Base-by-base conservation (phyloP, 2,113 vertebrate species). In the Melanostigma gelatinosum region DNA sequence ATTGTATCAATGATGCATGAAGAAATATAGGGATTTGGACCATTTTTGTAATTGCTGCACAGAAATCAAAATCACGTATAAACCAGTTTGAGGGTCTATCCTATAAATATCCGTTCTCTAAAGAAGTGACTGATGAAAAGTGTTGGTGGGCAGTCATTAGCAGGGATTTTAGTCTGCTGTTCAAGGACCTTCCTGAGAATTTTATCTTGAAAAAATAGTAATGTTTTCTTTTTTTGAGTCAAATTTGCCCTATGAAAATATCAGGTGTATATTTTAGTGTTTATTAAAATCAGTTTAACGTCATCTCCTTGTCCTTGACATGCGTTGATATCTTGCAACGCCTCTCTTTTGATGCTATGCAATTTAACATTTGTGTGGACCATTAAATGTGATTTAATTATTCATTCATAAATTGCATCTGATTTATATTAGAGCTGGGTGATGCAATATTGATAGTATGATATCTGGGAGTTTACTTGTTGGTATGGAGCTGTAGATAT, bases 211-310 rank as follows among this genome's bases (percentile, higher is more conserved):
- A 52, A 20, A 77, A 61, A 29, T 75, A 1, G 1, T 22, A 34
- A 18, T 66, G 6, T 42, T 79, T 29, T 0, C 65, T 11, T 61
- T 60, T 29, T 72, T 50, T 78, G 32, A 34, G 13, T 40, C 1
- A 73, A 8, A 32, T 64, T 42, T 66, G 6, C 22, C 55, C 3
- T 60, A 24, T 36, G n/a, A 80, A 8, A 69, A 50, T 75, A 71
- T 46, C 11, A 13, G 27, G 15, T 78, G n/a, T 75, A 72, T 69
- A 64, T 87, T 75, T 83, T 60, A 55, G 6, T 57, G 40, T 79
- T 72, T 73, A 87, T 75, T 91, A 84, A 87, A 87, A 46, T 70
- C 18, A 16, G 22, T 72, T 66, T 40, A n/a, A 42, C 20, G 60
- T 63, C 0, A 57, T 52, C 3, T 42, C 36, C 8, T 57, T 68